phyloP scores from a whole-genome alignment of 2,888 invertebrate genomes.

The Nephrocerus scutellatus region DNA sequence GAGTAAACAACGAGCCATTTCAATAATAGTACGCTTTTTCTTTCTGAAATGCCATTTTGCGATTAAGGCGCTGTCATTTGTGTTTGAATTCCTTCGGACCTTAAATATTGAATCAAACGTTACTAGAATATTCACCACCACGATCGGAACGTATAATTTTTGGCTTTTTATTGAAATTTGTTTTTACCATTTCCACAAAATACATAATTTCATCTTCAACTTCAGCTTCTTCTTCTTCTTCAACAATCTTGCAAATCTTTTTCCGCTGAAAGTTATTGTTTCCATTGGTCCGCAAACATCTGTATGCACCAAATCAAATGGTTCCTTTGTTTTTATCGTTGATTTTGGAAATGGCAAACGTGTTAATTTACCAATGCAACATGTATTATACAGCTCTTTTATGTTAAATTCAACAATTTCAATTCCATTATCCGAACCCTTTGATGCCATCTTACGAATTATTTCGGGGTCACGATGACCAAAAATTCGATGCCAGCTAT shows the following conservation, averaged over 20 bases:
- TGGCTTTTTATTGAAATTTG: slow-evolving; percentile 11
- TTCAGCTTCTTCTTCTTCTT: slow-evolving; percentile 20
- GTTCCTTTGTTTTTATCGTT: neutral
- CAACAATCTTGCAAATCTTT: slow-evolving; percentile 26
- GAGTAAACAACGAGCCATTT: no score
- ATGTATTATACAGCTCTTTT: slow-evolving; percentile 6
- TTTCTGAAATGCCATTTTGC: no score
- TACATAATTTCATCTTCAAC: slow-evolving; percentile 15
- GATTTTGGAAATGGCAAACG: slow-evolving; percentile 13
- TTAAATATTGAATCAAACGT: no score
- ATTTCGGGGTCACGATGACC: no score
- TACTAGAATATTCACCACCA: no score
- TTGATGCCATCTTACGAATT: slow-evolving; percentile 1
- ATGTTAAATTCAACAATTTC: slow-evolving; percentile 6
- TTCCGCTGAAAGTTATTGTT: slow-evolving; percentile 24
- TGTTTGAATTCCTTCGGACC: no score
- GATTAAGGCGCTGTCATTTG: no score
- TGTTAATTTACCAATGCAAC: slow-evolving; percentile 8
- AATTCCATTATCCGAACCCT: slow-evolving; percentile 8
- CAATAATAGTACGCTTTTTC: no score
- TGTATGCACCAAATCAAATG: slow-evolving; percentile 1
- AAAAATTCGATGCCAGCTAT: no score
- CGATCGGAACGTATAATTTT: slow-evolving; percentile 19
- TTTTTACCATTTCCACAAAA: slow-evolving; percentile 16
- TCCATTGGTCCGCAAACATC: slow-evolving; percentile 34